Base-by-base conservation (phyloP, 2,113 vertebrate species). In the Leptodactylus fuscus region DNA sequence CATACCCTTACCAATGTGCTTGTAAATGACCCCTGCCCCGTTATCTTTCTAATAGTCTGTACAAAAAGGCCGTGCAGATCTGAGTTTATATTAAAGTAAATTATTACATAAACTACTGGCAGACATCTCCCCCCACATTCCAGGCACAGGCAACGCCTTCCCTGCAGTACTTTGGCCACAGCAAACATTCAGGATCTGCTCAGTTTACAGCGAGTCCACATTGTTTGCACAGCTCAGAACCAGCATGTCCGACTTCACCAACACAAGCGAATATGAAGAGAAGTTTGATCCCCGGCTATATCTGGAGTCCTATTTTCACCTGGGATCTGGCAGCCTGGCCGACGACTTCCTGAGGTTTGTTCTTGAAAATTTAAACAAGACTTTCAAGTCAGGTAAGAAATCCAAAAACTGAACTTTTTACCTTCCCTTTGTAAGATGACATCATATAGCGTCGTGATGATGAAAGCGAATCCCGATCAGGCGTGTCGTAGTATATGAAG, bases 301-400 rank as follows among this genome's bases (percentile, higher is more conserved):
- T 22, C 0, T 90, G 41, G 48, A 88, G 0, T 73, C n/a, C 0
- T 92, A 71, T 18, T 91, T 88, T 41, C 60, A 12, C 49, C 0
- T 32, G 2, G 76, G 75, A 0, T n/a, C 49, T 2, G 69, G 88
- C 10, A 86, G 81, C 48, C 18, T 65, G 24, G 49, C 29, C 0
- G 86, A 88, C 2, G n/a, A 73, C 0, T 67, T 73, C 18, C 24
- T 76, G 20, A 41, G 0, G 20, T 88, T 88, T 1, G 81, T 69
- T 9, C n/a, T 90, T 32, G 49, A 29, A 16, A 87, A 4, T 24
- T 74, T 87, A 4, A 79, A 32, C 1, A 44, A 78, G 22, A 83
- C 41, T 7, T 88, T 93, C 48, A 88, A 84, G 20, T 4, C 71
- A 58, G 92, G 91, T 88, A 88, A 73, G 78, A 32, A 29, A n/a